Evolutionary conservation across 2,888 invertebrate species (phyloP).

Genomic region (Euspilapteryx auroguttella): DNA sequence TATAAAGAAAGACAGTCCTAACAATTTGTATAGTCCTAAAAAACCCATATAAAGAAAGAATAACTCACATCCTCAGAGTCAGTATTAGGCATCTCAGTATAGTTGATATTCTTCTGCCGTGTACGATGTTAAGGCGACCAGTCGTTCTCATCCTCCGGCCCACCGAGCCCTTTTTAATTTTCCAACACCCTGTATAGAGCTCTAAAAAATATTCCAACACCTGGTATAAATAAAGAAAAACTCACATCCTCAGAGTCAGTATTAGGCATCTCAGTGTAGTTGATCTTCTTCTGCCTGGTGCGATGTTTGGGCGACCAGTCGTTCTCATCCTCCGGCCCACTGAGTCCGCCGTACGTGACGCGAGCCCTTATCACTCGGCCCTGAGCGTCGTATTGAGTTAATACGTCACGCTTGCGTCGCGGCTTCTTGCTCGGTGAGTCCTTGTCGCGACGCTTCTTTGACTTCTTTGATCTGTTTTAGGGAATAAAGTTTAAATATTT

Average conservation of each 20-base stretch:
- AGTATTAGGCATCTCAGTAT: constrained; percentile 74
- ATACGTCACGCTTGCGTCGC: constrained; percentile 12
- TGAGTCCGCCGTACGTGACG: constrained; percentile 61
- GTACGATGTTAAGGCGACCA: constrained; percentile 68
- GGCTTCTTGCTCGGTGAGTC: constrained; percentile 11
- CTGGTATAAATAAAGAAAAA: too few species aligned
- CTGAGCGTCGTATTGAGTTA: constrained; percentile 37
- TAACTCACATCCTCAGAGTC: constrained; percentile 72
- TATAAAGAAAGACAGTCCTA: too few species aligned
- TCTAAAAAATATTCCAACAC: too few species aligned
- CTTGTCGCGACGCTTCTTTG: constrained; percentile 13
- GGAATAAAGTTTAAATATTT: not conserved
- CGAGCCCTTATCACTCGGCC: constrained; percentile 37
- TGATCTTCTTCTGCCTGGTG: constrained; percentile 73
- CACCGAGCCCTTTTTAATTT: too few species aligned
- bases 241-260: constrained; percentile 75
- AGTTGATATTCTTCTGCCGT: constrained; percentile 73
- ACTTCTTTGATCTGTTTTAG: constrained; percentile 13
- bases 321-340: constrained; percentile 44
- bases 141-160: constrained; percentile 52
- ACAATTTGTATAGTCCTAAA: too few species aligned
- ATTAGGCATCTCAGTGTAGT: constrained; percentile 75
- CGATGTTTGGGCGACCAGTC: constrained; percentile 66
- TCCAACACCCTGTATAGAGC: too few species aligned
- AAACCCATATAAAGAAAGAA: too few species aligned